Percentiles rank a stretch among this genome's conserved stretches.
These are phyloP conservation scores for Sardina pilchardus DNA, from an alignment of 2,113 vertebrate genomes.

Conservation along the genomic window DNA sequence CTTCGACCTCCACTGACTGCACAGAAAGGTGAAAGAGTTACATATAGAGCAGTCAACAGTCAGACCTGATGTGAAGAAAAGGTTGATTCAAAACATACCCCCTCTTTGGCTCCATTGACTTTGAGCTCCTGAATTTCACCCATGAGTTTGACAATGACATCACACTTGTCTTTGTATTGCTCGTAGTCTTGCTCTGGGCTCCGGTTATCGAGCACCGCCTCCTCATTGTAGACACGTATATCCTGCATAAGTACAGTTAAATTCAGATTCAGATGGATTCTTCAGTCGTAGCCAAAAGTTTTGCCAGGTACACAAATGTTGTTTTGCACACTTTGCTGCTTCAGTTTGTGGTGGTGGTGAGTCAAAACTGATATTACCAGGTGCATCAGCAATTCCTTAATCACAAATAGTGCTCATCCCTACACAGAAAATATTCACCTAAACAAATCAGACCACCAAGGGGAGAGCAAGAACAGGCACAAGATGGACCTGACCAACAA, in stretches of 20 bases:
- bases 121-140: conserved; percentile 95
- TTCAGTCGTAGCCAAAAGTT: no score
- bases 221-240: conserved; percentile 85
- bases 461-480: neutral
- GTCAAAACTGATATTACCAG: no score
- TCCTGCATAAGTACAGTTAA: conserved; percentile 70
- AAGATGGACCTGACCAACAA: neutral
- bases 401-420: no score
- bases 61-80: neutral
- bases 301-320: no score
- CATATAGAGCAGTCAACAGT: neutral
- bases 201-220: conserved; percentile 85
- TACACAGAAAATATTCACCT: no score
- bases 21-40: neutral
- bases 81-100: conserved; percentile 69
- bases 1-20: conserved; percentile 84
- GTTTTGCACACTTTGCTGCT: no score
- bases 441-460: no score
- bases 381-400: no score
- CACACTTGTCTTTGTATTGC: conserved; percentile 90
- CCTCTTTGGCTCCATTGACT: conserved; percentile 84
- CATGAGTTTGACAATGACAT: conserved; percentile 87
- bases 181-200: conserved; percentile 86
- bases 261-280: neutral
- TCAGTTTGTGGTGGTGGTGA: no score